Percentiles rank a stretch among this genome's conserved stretches.
phyloP scores from a whole-genome alignment of 2,797 vertebrate species.

The Botia almorhae region DNA sequence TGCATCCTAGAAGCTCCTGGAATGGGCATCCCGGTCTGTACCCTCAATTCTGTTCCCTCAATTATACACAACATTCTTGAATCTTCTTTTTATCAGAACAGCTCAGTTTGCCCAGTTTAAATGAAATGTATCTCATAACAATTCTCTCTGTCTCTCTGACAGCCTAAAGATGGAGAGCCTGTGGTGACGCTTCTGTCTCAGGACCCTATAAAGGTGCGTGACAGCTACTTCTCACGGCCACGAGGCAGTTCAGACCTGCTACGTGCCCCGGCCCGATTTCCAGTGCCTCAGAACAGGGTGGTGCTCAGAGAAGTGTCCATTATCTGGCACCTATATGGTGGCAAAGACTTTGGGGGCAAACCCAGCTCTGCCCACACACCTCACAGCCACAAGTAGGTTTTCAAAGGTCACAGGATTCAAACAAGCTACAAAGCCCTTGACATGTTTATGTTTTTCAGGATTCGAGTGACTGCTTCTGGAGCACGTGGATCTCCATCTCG shows the following conservation, averaged over 20 bases:
- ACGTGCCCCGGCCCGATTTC: conserved; percentile 85
- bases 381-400: conserved; percentile 76
- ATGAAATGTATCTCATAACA: not conserved
- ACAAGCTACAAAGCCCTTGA: not conserved
- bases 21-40: conserved; percentile 87
- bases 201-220: conserved; percentile 80
- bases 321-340: conserved; percentile 92
- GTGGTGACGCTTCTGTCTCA: conserved; percentile 84
- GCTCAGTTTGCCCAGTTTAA: too few relatives aligned
- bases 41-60: not conserved
- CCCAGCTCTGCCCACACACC: conserved; percentile 74
- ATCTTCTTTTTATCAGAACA: not conserved
- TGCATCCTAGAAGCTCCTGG: conserved; percentile 93
- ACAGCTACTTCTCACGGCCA: conserved; percentile 87
- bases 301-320: conserved; percentile 90
- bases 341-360: conserved; percentile 85
- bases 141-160: conserved; percentile 2
- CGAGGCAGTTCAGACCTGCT: conserved; percentile 89
- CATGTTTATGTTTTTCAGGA: conserved; percentile 60
- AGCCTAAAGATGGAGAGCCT: conserved; percentile 90
- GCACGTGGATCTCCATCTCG: conserved; percentile 85
- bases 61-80: not conserved
- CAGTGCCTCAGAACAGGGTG: conserved; percentile 86
- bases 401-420: not conserved
- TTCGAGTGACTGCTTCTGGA: conserved; percentile 71